Evolutionary conservation across 2,888 invertebrate species (phyloP).

Genomic region (Platycheirus albimanus): DNA sequence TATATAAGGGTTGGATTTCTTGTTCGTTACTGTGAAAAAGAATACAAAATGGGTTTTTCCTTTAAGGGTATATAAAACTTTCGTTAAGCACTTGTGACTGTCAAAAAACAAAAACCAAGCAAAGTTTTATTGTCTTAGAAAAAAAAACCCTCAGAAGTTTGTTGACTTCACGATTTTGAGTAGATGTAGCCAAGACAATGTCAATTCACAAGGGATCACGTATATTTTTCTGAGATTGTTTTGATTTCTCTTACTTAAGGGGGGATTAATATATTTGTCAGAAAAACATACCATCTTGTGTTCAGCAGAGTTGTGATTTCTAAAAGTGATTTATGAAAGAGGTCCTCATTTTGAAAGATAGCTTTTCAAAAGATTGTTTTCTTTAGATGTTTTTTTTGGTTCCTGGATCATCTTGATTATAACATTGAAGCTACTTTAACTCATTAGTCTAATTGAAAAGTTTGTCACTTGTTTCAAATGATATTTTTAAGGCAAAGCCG

Average conservation of each 20-base stretch:
- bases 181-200: not conserved
- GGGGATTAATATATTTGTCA: not conserved
- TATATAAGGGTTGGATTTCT: constrained; percentile 1
- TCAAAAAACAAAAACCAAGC: not conserved
- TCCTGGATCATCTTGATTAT: constrained; percentile 3
- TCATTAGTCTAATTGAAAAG: constrained; percentile 7
- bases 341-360: not conserved
- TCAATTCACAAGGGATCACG: not conserved
- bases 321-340: too few relatives aligned
- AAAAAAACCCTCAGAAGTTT: not conserved
- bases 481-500: too few relatives aligned
- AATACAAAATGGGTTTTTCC: not conserved
- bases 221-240: not conserved
- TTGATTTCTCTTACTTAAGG: not conserved
- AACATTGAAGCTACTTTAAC: not conserved
- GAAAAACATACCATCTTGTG: not conserved
- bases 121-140: constrained; percentile 1
- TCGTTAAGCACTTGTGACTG: not conserved
- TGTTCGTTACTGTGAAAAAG: not conserved
- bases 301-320: too few relatives aligned
- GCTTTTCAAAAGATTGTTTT: not conserved
- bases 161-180: constrained; percentile 1
- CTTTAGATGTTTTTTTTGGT: too few relatives aligned
- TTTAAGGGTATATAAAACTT: not conserved
- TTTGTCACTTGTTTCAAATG: not conserved